These are phyloP conservation scores for Heliopora coerulea DNA, from an alignment of 92 coral and sea anemone species.

Conservation along the genomic window DNA sequence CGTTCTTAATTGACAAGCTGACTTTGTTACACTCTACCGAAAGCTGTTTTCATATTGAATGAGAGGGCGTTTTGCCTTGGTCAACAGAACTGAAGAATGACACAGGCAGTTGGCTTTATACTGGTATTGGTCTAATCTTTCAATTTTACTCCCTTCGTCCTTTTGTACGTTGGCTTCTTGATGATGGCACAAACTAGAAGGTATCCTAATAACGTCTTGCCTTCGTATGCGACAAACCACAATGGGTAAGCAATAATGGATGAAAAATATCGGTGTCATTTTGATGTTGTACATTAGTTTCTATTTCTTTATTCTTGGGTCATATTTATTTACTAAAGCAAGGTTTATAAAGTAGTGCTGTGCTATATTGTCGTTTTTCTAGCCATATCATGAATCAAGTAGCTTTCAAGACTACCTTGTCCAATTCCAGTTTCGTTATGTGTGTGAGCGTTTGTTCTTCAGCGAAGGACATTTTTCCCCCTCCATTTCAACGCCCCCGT, in stretches of 20 bases:
- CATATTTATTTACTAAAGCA: background rate
- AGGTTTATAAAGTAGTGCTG: background rate
- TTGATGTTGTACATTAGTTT: background rate
- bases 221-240: background rate
- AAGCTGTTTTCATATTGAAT: background rate
- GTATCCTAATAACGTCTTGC: background rate
- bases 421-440: conserved; percentile 3
- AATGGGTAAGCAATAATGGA: background rate
- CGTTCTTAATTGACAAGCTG: background rate
- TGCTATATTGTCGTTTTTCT: background rate
- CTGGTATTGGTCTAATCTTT: background rate
- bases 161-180: background rate
- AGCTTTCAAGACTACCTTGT: background rate
- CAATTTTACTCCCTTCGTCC: background rate
- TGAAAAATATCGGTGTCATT: conserved; percentile 2
- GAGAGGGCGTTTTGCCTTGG: background rate
- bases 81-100: background rate
- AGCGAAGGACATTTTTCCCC: conserved; percentile 31
- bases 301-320: background rate
- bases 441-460: conserved; percentile 24
- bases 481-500: conserved; percentile 38
- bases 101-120: background rate
- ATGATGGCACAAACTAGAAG: background rate
- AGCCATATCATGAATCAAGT: background rate
- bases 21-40: background rate